Evolutionary conservation across 2,113 vertebrate species (phyloP).

Genomic region (Todiramphus saurophagus): DNA sequence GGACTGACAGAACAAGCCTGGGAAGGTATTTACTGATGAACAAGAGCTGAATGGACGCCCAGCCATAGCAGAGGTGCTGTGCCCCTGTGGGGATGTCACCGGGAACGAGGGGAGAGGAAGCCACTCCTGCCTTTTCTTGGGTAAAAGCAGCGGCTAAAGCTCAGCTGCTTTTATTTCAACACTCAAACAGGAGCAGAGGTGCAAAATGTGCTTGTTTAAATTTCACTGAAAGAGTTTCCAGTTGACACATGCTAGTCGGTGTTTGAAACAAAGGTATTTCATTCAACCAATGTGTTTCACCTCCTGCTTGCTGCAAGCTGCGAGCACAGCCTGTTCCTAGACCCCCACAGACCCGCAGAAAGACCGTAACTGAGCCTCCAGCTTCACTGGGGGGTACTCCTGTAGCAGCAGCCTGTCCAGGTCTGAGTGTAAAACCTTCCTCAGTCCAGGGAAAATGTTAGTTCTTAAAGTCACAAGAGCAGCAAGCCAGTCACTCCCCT

Average conservation of each 20-base stretch:
- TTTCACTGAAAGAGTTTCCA: background rate
- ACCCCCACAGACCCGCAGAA: background rate
- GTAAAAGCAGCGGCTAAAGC: background rate
- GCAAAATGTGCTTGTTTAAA: background rate
- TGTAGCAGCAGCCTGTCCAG: background rate
- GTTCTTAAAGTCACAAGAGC: background rate
- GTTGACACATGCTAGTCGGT: background rate
- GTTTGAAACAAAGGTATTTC: background rate
- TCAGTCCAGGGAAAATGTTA: background rate
- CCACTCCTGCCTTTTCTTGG: background rate
- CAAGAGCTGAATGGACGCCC: background rate
- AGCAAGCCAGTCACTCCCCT: rapidly evolving
- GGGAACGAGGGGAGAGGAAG: background rate
- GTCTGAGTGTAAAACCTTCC: background rate
- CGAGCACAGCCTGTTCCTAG: background rate
- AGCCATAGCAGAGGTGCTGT: background rate
- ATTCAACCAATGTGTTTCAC: background rate
- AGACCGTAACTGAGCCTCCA: background rate
- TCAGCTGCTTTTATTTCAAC: background rate
- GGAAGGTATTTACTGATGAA: background rate
- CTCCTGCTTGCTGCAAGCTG: background rate
- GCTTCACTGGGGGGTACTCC: background rate
- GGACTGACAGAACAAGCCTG: background rate
- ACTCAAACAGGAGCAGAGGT: background rate
- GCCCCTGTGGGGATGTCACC: background rate